These are phyloP conservation scores for Diadumene lineata DNA, from an alignment of 92 coral and sea anemone genomes.

Conservation along the genomic window DNA sequence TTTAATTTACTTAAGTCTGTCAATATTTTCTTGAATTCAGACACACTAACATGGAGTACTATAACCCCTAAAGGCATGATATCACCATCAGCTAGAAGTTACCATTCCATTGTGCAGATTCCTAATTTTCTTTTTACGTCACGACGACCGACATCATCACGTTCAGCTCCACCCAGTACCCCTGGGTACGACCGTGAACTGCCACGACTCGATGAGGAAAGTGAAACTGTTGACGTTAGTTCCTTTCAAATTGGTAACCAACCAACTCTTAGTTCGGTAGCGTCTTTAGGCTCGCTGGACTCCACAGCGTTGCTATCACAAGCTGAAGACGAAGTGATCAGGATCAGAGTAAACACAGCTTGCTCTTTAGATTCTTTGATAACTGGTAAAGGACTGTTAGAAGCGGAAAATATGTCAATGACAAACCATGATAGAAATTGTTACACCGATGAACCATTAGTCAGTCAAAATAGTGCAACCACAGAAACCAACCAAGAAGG, in stretches of 20 bases:
- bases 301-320: slow-evolving; percentile 42
- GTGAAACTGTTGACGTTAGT: slow-evolving; percentile 1
- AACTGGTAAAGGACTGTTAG: neutral
- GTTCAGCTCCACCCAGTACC: slow-evolving; percentile 83
- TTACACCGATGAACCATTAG: slow-evolving; percentile 14
- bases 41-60: slow-evolving; percentile 67
- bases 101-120: slow-evolving; percentile 57
- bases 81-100: slow-evolving; percentile 77
- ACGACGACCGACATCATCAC: slow-evolving; percentile 78
- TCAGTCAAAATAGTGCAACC: neutral
- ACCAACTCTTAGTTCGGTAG: slow-evolving; percentile 29
- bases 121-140: slow-evolving; percentile 55
- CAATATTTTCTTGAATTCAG: slow-evolving; percentile 20
- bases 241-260: neutral
- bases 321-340: slow-evolving; percentile 14
- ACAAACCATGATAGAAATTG: slow-evolving; percentile 20
- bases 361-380: slow-evolving; percentile 31
- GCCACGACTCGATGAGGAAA: slow-evolving; percentile 18
- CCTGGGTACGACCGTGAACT: slow-evolving; percentile 47
- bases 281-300: slow-evolving; percentile 65
- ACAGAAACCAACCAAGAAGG: neutral
- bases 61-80: slow-evolving; percentile 72
- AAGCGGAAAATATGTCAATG: slow-evolving; percentile 38
- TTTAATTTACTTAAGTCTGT: too few species aligned
- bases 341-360: slow-evolving; percentile 25